Conservation (phyloP, 2,797 vertebrate species). For the Jordanella pulchra region DNA sequence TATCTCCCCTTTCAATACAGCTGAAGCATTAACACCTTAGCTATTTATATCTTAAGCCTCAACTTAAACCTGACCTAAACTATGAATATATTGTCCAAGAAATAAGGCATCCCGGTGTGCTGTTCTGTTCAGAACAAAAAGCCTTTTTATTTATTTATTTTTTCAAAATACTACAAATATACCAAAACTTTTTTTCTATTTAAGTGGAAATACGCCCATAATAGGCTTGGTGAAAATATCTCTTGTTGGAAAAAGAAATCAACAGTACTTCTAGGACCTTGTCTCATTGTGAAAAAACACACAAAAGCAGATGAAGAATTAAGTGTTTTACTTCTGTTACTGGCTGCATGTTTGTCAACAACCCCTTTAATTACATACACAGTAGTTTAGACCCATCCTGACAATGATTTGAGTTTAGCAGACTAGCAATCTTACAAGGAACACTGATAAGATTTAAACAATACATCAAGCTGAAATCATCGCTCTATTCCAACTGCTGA, state of each 20-base stretch:
- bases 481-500: conserved; percentile 34
- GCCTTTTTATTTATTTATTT: too few species aligned
- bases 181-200: background rate
- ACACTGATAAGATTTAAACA: conserved; percentile 39
- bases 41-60: too few species aligned
- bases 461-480: conserved; percentile 21
- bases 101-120: too few species aligned
- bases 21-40: background rate
- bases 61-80: too few species aligned
- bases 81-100: too few species aligned
- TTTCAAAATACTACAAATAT: too few species aligned
- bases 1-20: background rate
- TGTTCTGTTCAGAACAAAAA: too few species aligned
- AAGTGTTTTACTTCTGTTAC: conserved; percentile 55
- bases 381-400: conserved; percentile 55
- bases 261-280: too few species aligned
- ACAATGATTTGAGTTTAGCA: conserved; percentile 44
- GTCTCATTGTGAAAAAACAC: background rate
- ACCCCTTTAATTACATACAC: conserved; percentile 68
- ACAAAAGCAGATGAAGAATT: conserved; percentile 36
- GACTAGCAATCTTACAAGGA: conserved; percentile 47
- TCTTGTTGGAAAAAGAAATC: background rate
- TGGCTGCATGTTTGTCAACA: conserved; percentile 59
- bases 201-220: background rate
- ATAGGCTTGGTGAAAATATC: background rate